Base-by-base conservation (phyloP, 2,113 vertebrate genomes). In the Ploceus nigricollis region DNA sequence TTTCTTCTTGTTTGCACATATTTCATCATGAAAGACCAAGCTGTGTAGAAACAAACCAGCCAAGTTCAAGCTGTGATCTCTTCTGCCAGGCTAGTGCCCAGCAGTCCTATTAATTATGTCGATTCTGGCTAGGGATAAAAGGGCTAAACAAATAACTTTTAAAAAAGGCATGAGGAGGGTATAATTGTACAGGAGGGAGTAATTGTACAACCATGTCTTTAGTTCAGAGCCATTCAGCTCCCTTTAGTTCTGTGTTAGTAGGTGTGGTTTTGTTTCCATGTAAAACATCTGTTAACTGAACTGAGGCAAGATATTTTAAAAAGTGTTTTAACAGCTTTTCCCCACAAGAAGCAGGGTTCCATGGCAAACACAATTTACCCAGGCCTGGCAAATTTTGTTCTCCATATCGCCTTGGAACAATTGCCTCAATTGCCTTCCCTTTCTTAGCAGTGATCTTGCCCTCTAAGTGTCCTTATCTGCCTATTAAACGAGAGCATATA, bases 51-150 rank as follows among this genome's bases (percentile, higher is more conserved):
- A 69, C 14, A 90, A 85, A 63, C 8, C 35, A 73, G 75, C 82
- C 93, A 94, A 85, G 17, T 95, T 95, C 95, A 96, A 94, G 75
- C 95, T 96, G 95, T 91, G 93, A 80, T 91, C 33, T 95, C 63
- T 96, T 92, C 82, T 96, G 85, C 66, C 42, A 86, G 69, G 31
- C 65, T 94, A 48, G 57, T 79, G 73, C 81, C 82, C 85, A 90
- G 84, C 58, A 88, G 87, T 91, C 83, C 47, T 93, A 60, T 92
- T 91, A 95, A 95, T 92, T 91, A 71, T 75, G 71, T 85, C 6
- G 8, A 3, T 92, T 80, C 65, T 93, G 82, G 82, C 73, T 66
- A 80, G 35, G 33, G 51, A 77, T 82, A 83, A 92, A 96, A 73
- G 35, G 45, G 31, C 68, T 78, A 77, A 87, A 85, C 39, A 70